Conservation (phyloP, 2,113 vertebrate species). For the Colaptes auratus region DNA sequence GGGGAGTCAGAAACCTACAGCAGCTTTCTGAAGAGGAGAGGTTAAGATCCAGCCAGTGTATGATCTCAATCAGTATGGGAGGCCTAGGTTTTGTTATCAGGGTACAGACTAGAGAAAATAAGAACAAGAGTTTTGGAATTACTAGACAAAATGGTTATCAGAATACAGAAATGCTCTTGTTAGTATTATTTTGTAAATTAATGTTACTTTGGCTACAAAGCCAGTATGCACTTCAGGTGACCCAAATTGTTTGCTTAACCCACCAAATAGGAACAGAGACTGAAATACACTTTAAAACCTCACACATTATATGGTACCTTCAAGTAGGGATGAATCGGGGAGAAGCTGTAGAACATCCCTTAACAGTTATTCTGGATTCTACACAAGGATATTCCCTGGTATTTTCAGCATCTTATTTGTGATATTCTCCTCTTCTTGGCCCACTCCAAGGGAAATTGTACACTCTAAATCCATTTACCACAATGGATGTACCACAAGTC, state of each 20-base stretch:
- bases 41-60: background rate
- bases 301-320: accelerated
- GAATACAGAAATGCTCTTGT: background rate
- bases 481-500: background rate
- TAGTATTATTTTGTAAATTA: background rate
- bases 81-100: background rate
- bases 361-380: background rate
- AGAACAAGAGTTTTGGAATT: background rate
- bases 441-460: background rate
- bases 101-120: background rate
- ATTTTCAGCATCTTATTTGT: background rate
- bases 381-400: background rate
- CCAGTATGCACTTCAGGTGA: background rate
- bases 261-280: background rate
- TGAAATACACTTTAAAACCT: background rate
- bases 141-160: background rate
- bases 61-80: background rate
- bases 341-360: background rate
- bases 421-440: background rate
- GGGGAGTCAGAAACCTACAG: background rate
- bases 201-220: background rate
- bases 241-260: background rate
- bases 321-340: background rate
- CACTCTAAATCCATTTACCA: background rate
- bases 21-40: background rate